Evolutionary conservation across 2,113 vertebrate genomes (phyloP), one percentile per base, ranked within the genome.

Genomic region (Trachemys scripta): DNA sequence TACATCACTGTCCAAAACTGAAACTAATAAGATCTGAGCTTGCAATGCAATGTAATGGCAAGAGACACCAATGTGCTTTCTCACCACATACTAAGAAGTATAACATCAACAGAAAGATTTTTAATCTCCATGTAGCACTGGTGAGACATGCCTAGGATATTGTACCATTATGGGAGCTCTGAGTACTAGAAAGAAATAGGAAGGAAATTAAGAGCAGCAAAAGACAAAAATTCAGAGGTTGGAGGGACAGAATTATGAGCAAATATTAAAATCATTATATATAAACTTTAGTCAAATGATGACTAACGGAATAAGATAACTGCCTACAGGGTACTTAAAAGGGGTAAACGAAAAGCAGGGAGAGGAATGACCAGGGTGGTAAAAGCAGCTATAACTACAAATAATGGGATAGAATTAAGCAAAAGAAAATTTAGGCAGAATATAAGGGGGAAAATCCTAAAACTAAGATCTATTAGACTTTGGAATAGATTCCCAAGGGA

Each of bases 141-240:
- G 42, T 38, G 45, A 94, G 45, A 89, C 3, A 31, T 69, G 84
- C 22, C 75, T 75, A 75, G n/a, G 50, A 45, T 2, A 29, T 1
- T 2, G 89, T 17, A 86, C 14, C 57, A 11, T 19, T 35, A 78
- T 11, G 85, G 8, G 22, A 75, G 53, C 7, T 20, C 54, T 78
- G 72, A 91, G 82, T 24, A 53, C 25, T 27, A 10, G 20, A 47
- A 82, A n/a, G 3, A 88, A 80, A 82, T 10, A 59, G 0, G 82
- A 95, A 51, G 50, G 4, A 84, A 84, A 90, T 10, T n/a, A 90
- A 94, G 62, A 91, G 76, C 76, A 96, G 76, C 49, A 86, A 25
- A 3, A 72, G 80, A 31, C 8, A 78, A 47, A 45, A 38, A 85
- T 42, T 84, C 82, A 45, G 90, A 50, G 91, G 35, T 22, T n/a